Evolutionary conservation across 2,888 invertebrate species (phyloP), one percentile per base, ranked within the genome.

Genomic region (Lysandra bellargus): DNA sequence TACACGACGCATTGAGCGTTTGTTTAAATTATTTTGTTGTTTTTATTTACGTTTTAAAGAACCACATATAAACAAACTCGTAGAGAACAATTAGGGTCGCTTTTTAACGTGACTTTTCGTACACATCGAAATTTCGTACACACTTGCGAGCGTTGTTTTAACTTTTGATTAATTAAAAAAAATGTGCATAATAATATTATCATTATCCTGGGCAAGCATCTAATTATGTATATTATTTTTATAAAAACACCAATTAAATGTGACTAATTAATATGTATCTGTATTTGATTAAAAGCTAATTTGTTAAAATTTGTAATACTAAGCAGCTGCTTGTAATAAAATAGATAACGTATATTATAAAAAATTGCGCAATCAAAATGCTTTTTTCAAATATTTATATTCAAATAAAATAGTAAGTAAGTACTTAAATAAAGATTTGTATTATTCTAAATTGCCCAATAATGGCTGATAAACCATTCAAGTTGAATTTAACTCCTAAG

Each of bases 1-100:
- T 86, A 84, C 80, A 81, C 80, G 82, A 83, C 83, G 83, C 80
- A 80, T 81, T 80, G 81, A 76, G 80, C 83, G 83, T 83, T 83
- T 83, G 83, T 81, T 82, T 83, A 84, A 83, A 84, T 44, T 69
- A 37, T 69, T 69, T 69, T 69, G 33, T 23, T 23, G 0, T 69
- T 37, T 49, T 14, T 69, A 5, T 69, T 33, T 69, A 69, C 30
- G 2, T 5, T 37, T 69, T 69, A 37, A 14, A 37, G 33, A 14
- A 69, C 30, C 12, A 37, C 6, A 7, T 6, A 61, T 3, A 3
- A 61, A 23, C 7, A 17, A n/a, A 23, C 0, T 0, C 49, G 61
- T n/a, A 61, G 23, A 23, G n/a, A 61, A 61, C 2, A n/a, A 60
- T 60, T 44, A 3, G 1, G 57, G 57, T 57, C 53, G 53, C 14